Conservation (phyloP, 1,140 invertebrate genomes). For the Laodelphax striatellus region DNA sequence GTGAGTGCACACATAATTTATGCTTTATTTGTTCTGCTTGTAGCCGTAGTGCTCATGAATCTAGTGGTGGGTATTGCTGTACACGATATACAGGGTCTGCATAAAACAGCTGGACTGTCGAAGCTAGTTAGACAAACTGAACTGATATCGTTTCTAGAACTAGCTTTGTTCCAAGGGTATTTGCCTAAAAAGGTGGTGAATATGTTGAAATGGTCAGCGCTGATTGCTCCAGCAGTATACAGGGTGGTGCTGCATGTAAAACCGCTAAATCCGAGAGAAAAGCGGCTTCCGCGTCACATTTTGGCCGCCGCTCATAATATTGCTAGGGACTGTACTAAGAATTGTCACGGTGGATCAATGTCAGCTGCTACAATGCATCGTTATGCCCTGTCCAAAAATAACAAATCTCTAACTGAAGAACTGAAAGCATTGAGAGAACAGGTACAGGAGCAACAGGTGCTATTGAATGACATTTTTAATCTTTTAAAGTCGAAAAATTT, state of each 20-base stretch:
- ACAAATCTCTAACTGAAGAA: slow-evolving; percentile 1
- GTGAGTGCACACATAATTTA: slow-evolving; percentile 62
- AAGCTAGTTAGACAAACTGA: slow-evolving; percentile 67
- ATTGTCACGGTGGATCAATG: not conserved
- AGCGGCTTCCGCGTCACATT: slow-evolving; percentile 59
- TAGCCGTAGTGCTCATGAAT: slow-evolving; percentile 73
- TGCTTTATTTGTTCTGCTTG: slow-evolving; percentile 58
- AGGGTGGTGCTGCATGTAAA: slow-evolving; percentile 64
- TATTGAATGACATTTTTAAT: no score
- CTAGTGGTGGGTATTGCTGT: slow-evolving; percentile 67
- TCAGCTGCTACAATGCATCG: not conserved
- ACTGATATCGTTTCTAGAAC: slow-evolving; percentile 59
- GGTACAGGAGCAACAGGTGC: slow-evolving; percentile 2
- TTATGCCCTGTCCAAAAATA: not conserved
- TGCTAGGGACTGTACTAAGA: slow-evolving; percentile 39
- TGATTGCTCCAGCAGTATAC: slow-evolving; percentile 63
- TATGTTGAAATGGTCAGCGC: slow-evolving; percentile 56
- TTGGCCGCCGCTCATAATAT: slow-evolving; percentile 61
- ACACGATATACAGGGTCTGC: slow-evolving; percentile 63
- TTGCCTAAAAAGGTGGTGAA: slow-evolving; percentile 52
- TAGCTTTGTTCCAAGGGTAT: slow-evolving; percentile 54
- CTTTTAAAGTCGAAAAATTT: no score
- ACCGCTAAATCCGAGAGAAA: slow-evolving; percentile 67
- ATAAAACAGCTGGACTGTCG: slow-evolving; percentile 61
- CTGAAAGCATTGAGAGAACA: not conserved